A percentile compares a stretch with the other conserved stretches of the same genome.
These are phyloP conservation scores for Caenorhabditis doughertyi DNA, from an alignment of 2,888 invertebrate genomes.

Conservation along the genomic window DNA sequence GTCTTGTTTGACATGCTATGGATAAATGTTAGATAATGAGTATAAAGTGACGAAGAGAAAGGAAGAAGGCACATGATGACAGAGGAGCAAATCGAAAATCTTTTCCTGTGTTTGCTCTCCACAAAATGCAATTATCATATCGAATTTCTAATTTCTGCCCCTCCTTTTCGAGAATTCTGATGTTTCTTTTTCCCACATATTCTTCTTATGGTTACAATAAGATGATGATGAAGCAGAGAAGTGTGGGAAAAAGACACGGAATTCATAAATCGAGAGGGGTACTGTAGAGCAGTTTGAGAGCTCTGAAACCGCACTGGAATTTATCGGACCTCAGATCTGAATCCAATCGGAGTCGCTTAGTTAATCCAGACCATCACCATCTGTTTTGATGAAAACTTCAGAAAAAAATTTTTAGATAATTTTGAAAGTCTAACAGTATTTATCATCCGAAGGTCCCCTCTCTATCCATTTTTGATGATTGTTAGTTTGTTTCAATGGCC, in stretches of 20 bases:
- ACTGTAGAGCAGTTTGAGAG: no score
- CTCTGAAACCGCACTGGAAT: no score
- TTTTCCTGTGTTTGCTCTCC: constrained; percentile 37
- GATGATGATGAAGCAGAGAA: background rate
- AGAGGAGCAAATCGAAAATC: no score
- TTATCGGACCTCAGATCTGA: no score
- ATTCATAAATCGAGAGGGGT: no score
- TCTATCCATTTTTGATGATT: constrained; percentile 36
- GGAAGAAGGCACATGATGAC: background rate
- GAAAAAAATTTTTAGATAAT: no score
- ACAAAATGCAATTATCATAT: constrained; percentile 78
- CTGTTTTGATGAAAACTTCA: no score
- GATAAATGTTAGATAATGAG: constrained; percentile 66
- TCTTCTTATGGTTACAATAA: background rate
- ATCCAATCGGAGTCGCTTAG: no score
- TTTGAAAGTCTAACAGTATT: no score
- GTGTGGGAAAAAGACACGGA: no score
- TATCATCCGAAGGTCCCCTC: background rate
- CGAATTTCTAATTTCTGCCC: constrained; percentile 64
- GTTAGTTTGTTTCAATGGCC: no score
- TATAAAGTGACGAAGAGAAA: constrained; percentile 54
- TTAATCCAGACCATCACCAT: no score
- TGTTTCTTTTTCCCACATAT: background rate
- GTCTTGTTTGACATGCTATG: constrained; percentile 64
- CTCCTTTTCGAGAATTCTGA: background rate